Evolutionary conservation across 2,113 vertebrate genomes (phyloP), one percentile per base, ranked within the genome.

Genomic region (Tylochromis polylepis): DNA sequence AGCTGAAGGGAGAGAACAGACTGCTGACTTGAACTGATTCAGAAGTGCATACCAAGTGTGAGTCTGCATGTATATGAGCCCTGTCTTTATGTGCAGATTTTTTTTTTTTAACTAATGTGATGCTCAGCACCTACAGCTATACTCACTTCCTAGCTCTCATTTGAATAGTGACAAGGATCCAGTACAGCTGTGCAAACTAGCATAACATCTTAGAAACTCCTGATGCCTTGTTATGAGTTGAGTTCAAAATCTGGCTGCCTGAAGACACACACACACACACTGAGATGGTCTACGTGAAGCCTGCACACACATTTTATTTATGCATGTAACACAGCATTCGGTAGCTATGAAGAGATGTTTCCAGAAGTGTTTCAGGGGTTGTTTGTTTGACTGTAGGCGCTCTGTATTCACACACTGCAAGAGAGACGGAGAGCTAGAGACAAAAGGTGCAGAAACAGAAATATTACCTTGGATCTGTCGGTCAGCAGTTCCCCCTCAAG

Each of bases 21-120:
- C 77, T 82, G 85, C 88, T 81, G 83, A 92, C 89, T 89, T 67
- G 31, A 90, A 88, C 90, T 49, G 85, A 89, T 89, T 86, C 56
- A 77, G 70, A 86, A 84, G 85, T 91, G 85, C 22, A 29, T 59
- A 31, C 46, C 34, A 18, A 87, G 79, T 83, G 60, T 78, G 84
- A 86, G 65, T 41, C 80, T 85, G 86, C 88, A 85, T 87, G 77
- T 53, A 24, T 78, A 89, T 82, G 72, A 90, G 89, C 18, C 11
- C 41, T 6, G n/a, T 59, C 85, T 72, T 22, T 59, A 15, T 83
- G 46, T 59, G 43, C 24, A 60, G 11, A 82, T 75, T 18, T 3
- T 5, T 3, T 20, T 62, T 7, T 22, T 78, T 85, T 83, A 5
- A 51, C 78, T 67, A 75, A 12, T 12, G 31, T 79, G 31, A 57